phyloP scores from a whole-genome alignment of 2,797 vertebrate genomes.

The Pantherophis vulpinus region DNA sequence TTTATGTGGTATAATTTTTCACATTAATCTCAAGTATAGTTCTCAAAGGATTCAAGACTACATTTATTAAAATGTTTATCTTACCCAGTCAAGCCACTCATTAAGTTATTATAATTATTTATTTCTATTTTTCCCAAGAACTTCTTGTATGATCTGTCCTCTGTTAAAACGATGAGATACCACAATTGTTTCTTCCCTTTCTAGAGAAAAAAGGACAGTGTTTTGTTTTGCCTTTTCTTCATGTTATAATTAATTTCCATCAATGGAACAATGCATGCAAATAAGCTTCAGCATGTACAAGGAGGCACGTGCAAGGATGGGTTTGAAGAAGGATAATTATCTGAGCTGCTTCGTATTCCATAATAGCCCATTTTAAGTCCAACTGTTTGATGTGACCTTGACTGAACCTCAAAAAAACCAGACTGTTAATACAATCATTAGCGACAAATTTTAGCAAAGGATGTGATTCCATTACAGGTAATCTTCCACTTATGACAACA shows the following conservation, averaged over 20 bases:
- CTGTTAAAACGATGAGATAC: neutral
- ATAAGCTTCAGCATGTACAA: neutral
- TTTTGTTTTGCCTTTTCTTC: neutral
- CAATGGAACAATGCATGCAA: neutral
- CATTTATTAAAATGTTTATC: neutral
- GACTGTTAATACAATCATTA: neutral
- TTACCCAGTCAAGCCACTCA: neutral
- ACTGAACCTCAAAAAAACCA: neutral
- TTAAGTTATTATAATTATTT: neutral
- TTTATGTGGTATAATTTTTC: neutral
- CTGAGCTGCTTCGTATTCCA: neutral
- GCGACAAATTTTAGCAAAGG: slow-evolving; percentile 5
- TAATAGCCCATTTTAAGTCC: neutral
- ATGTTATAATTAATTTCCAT: neutral
- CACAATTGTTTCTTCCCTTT: neutral
- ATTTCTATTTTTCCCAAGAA: neutral
- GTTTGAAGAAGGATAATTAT: neutral
- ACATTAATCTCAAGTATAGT: neutral
- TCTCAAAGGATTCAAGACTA: neutral
- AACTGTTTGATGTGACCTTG: neutral
- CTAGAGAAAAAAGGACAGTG: neutral
- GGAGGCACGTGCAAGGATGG: no score
- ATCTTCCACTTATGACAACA: neutral
- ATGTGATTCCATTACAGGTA: neutral
- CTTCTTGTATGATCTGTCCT: neutral